Conservation (phyloP, 2,888 invertebrate genomes). For the Pristionchus fissidentatus region DNA sequence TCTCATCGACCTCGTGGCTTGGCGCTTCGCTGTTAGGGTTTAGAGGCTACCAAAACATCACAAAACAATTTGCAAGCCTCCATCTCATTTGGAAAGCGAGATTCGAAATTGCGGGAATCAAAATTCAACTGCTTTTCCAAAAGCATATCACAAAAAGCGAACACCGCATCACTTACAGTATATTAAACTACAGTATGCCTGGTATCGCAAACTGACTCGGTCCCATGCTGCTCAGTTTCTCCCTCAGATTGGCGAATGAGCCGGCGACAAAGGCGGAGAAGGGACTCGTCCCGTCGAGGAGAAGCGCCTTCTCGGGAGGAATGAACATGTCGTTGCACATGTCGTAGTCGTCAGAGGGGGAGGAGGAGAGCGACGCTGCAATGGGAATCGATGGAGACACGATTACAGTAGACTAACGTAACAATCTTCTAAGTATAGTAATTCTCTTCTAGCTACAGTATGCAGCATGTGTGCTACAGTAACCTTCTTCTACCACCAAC, state of each 20-base stretch:
- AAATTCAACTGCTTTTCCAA: too few species aligned
- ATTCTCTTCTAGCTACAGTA: too few species aligned
- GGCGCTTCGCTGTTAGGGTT: neutral
- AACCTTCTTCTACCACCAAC: too few species aligned
- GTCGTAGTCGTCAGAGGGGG: slow-evolving; percentile 38
- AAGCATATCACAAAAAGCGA: too few species aligned
- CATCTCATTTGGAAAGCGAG: too few species aligned
- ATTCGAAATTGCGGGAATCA: too few species aligned
- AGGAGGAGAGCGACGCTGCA: slow-evolving; percentile 40
- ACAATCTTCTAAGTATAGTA: neutral
- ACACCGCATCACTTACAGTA: neutral
- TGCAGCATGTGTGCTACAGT: too few species aligned
- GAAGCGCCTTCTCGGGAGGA: slow-evolving; percentile 47
- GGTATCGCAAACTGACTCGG: slow-evolving; percentile 50
- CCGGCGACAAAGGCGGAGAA: slow-evolving; percentile 52
- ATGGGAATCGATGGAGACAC: too few species aligned
- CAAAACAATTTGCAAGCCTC: too few species aligned
- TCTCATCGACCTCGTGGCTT: too few species aligned
- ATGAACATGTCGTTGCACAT: slow-evolving; percentile 41
- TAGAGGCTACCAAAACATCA: too few species aligned
- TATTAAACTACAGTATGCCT: neutral
- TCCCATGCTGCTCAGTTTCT: slow-evolving; percentile 52
- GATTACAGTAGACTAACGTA: neutral
- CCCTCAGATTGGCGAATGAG: slow-evolving; percentile 53
- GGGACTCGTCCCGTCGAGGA: slow-evolving; percentile 52